Evolutionary conservation across 2,113 vertebrate species (phyloP).

Genomic region (Chaetorhynchus papuensis): DNA sequence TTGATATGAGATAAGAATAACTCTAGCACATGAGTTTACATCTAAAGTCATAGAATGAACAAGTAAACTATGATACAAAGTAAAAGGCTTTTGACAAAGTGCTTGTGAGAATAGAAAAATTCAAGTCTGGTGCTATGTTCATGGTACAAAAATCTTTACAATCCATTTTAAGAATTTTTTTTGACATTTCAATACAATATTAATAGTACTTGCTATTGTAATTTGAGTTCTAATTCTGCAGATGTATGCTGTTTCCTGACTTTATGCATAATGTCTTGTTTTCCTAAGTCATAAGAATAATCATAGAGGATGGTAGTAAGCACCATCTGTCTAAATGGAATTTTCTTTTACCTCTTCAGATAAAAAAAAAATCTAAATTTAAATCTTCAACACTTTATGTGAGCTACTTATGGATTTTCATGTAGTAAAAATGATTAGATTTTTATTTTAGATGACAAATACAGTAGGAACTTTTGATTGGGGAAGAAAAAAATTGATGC

Average conservation of each 20-base stretch:
- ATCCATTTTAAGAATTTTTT: not conserved
- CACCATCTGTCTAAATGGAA: not conserved
- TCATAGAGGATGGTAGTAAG: not conserved
- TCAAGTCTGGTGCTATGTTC: not conserved
- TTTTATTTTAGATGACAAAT: conserved; percentile 9
- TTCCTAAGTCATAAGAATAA: not conserved
- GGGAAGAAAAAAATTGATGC: not conserved
- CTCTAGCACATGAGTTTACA: not conserved
- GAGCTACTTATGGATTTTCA: not conserved
- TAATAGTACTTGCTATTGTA: not conserved
- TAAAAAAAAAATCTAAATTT: not conserved
- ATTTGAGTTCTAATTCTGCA: not conserved
- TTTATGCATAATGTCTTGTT: not conserved
- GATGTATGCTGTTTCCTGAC: not conserved
- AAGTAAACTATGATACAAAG: not conserved
- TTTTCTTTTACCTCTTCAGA: not conserved
- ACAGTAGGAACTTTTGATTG: not conserved
- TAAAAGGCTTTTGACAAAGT: not conserved
- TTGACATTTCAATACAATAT: not conserved
- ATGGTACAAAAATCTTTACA: not conserved
- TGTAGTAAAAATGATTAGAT: not conserved
- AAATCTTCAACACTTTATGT: not conserved
- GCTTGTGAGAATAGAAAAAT: not conserved
- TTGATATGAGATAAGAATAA: not conserved
- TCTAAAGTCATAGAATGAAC: not conserved